Conservation (phyloP, 2,113 vertebrate genomes). For the Peromyscus leucopus region DNA sequence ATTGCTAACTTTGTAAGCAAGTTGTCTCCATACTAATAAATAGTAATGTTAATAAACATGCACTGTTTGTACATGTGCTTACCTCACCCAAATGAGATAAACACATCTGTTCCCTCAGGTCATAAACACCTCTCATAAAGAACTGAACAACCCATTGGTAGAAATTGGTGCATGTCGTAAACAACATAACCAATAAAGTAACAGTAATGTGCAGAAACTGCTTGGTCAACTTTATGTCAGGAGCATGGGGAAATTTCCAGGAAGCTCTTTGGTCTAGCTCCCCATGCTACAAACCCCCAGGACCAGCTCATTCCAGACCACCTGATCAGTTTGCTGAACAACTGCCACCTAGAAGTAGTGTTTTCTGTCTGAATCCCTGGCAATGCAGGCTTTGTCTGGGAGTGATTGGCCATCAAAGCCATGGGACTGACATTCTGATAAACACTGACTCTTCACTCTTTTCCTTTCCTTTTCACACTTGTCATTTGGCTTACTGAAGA, state of each 20-base stretch:
- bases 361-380: no score
- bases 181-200: neutral
- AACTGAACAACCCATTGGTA: neutral
- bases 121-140: neutral
- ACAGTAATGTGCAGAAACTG: no score
- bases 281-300: no score
- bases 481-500: neutral
- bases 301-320: neutral
- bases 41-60: neutral
- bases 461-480: no score
- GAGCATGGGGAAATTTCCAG: neutral
- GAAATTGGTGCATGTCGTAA: neutral
- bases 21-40: neutral
- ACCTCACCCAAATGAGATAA: neutral
- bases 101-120: neutral
- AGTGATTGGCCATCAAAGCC: rapidly evolving
- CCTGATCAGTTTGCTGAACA: rapidly evolving
- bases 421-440: rapidly evolving
- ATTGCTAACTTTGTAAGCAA: neutral
- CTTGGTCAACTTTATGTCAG: neutral
- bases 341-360: neutral
- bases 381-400: neutral
- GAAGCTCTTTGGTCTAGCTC: no score
- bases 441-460: neutral
- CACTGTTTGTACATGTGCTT: neutral